Conservation (phyloP, 2,797 vertebrate genomes). For the Hydrocynus forskahlii region DNA sequence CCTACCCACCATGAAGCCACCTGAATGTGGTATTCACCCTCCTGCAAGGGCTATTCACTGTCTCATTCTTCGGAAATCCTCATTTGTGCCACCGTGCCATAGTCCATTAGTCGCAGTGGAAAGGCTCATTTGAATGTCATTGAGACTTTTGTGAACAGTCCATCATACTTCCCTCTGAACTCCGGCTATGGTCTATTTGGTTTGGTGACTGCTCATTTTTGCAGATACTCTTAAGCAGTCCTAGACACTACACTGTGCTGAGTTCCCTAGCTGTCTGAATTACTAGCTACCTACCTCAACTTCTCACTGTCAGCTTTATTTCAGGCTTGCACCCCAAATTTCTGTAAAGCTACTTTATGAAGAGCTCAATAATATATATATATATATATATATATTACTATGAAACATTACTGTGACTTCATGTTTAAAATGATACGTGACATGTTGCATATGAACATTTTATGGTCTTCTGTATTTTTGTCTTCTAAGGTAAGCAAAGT, state of each 20-base stretch:
- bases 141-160: not conserved
- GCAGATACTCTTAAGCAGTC: not conserved
- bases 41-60: not conserved
- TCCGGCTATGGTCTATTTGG: not conserved
- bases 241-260: not conserved
- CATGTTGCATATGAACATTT: too few relatives aligned
- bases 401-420: too few relatives aligned
- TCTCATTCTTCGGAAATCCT: not conserved
- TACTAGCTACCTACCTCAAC: not conserved
- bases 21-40: not conserved
- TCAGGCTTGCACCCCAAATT: not conserved
- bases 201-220: not conserved
- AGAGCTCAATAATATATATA: too few relatives aligned
- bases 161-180: not conserved
- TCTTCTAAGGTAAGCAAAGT: too few relatives aligned
- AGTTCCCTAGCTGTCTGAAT: not conserved
- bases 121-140: not conserved
- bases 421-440: too few relatives aligned
- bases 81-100: not conserved
- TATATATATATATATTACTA: too few relatives aligned
- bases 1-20: not conserved
- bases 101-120: not conserved
- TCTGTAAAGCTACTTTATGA: not conserved
- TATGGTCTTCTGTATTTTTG: too few relatives aligned
- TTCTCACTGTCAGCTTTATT: not conserved